phyloP scores from a whole-genome alignment of 2,113 vertebrate species.

The Takifugu flavidus region DNA sequence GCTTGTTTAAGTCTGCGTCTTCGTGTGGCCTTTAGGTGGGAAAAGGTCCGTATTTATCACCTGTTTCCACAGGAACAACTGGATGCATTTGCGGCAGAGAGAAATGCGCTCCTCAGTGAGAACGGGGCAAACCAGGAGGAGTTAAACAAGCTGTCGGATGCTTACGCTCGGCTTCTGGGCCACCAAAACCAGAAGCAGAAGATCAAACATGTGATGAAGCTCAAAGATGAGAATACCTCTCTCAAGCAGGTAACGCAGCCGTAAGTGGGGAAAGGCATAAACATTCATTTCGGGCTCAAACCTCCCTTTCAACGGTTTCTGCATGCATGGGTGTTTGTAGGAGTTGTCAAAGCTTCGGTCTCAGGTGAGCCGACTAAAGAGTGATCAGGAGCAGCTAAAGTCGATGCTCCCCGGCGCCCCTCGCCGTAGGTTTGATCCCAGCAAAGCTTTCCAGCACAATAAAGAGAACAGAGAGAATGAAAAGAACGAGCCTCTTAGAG shows the following conservation, averaged over 20 bases:
- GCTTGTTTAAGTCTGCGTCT: too few relatives aligned
- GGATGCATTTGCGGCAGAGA: constrained; percentile 88
- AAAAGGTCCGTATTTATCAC: not conserved
- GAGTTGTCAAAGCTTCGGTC: constrained; percentile 81
- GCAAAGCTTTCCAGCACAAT: constrained; percentile 86
- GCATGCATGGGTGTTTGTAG: constrained; percentile 57
- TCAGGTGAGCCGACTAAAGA: constrained; percentile 75
- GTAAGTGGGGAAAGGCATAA: not conserved
- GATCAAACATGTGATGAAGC: constrained; percentile 93
- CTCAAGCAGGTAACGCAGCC: constrained; percentile 81
- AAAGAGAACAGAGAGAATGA: constrained; percentile 85
- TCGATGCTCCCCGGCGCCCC: constrained; percentile 56
- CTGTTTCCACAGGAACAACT: constrained; percentile 81
- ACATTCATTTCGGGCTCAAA: not conserved
- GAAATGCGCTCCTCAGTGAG: constrained; percentile 81
- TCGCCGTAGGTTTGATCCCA: constrained; percentile 80
- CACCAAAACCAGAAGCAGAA: constrained; percentile 98
- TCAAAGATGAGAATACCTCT: constrained; percentile 87
- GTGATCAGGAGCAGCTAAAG: constrained; percentile 77
- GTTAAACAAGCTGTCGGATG: constrained; percentile 84
- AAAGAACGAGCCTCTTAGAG: constrained; percentile 70
- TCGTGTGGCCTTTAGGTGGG: too few relatives aligned
- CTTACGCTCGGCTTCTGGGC: constrained; percentile 87
- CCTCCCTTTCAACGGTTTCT: not conserved
- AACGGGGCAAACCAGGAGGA: constrained; percentile 87